Conservation (phyloP, 1,140 invertebrate genomes). For the Psilanteris sp. region DNA sequence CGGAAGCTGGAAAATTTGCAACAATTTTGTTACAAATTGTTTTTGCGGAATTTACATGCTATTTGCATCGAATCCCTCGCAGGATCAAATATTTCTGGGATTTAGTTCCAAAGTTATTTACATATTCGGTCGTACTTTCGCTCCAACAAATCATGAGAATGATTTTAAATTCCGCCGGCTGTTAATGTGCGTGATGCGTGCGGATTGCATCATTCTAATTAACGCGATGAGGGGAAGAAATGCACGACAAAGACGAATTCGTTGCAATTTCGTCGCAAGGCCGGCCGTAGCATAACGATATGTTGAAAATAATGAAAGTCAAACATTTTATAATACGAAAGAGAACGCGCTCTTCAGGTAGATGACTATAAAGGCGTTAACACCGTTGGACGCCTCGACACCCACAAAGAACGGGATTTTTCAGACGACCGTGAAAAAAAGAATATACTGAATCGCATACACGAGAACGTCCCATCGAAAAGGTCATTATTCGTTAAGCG, state of each 20-base stretch:
- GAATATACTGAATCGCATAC: constrained; percentile 28
- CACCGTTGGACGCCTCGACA: constrained; percentile 16
- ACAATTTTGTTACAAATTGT: constrained; percentile 35
- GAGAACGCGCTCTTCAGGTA: constrained; percentile 32
- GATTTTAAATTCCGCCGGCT: constrained; percentile 6
- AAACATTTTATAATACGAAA: constrained; percentile 39
- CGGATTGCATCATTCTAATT: constrained; percentile 7
- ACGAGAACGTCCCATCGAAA: constrained; percentile 13
- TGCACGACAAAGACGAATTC: neutral
- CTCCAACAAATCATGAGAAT: constrained; percentile 23
- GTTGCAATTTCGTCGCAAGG: constrained; percentile 8
- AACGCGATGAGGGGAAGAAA: constrained; percentile 1
- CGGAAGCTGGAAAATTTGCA: constrained; percentile 29
- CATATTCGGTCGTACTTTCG: constrained; percentile 18
- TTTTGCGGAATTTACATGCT: constrained; percentile 27
- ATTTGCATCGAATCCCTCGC: constrained; percentile 20
- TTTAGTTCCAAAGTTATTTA: constrained; percentile 27
- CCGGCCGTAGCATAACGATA: constrained; percentile 7
- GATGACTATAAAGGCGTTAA: constrained; percentile 40
- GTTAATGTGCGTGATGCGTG: constrained; percentile 3
- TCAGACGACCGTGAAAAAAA: constrained; percentile 17
- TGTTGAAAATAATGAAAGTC: constrained; percentile 46
- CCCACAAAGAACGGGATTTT: constrained; percentile 32
- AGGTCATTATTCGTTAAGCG: constrained; percentile 16
- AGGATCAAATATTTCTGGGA: constrained; percentile 21